phyloP scores from a whole-genome alignment of 2,113 vertebrate species.

The Azemiops feae region DNA sequence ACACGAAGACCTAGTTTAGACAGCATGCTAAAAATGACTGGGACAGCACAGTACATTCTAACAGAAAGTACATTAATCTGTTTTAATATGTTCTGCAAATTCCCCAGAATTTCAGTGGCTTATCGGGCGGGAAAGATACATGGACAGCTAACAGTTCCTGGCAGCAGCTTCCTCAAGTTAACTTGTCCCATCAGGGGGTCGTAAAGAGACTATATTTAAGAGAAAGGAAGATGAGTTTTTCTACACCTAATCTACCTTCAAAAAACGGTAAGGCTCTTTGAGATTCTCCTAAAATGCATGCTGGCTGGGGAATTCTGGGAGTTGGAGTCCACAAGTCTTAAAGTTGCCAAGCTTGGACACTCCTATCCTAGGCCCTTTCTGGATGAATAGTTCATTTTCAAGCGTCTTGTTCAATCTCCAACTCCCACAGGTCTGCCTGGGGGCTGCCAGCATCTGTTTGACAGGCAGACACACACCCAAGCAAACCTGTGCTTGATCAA shows the following conservation, averaged over 20 bases:
- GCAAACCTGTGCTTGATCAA: conserved; percentile 9
- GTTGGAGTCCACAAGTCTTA: too few species aligned
- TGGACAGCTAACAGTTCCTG: not conserved
- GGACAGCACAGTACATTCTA: not conserved
- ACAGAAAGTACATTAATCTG: not conserved
- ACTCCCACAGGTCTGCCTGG: not conserved
- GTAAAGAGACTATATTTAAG: not conserved
- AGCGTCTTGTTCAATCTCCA: not conserved
- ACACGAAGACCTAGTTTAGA: not conserved
- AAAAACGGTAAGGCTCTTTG: not conserved
- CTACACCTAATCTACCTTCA: not conserved
- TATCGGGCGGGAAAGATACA: not conserved
- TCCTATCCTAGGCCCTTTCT: not conserved
- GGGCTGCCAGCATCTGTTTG: not conserved
- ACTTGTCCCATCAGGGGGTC: not conserved
- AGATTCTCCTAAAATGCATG: not conserved
- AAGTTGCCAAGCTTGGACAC: too few species aligned
- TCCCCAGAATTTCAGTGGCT: not conserved
- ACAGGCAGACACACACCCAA: not conserved
- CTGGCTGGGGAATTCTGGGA: too few species aligned
- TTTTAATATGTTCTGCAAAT: not conserved
- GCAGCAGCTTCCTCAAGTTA: not conserved
- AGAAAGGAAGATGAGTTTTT: not conserved
- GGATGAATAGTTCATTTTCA: not conserved
- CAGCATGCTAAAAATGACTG: not conserved